Evolutionary conservation across 2,888 invertebrate species (phyloP), one percentile per base, ranked within the genome.

Genomic region (Watsonalla binaria): DNA sequence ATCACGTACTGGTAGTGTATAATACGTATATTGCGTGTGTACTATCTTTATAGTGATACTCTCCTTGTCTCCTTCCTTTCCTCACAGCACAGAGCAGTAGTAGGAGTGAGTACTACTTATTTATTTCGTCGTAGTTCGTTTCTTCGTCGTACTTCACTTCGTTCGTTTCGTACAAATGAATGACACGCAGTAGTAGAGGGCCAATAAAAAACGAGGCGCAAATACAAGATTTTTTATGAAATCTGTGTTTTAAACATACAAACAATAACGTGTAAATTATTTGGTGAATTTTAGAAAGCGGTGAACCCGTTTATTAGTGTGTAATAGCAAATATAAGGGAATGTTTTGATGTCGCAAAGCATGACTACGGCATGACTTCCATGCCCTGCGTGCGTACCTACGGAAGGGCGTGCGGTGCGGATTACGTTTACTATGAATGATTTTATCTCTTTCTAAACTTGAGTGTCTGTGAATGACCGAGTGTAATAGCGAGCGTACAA

Each of bases 341-440:
- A 84, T 90, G 90, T 90, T 90, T 89, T 89, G 90, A 81, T 87
- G 76, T 82, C 72, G 72, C 71, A 68, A 82, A 76, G 84, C 87
- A 85, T 84, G 87, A 80, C 72, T 77, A 85, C 87, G 86, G 90
- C 90, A 87, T 90, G 90, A 90, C 88, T 90, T 83, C 89, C 90
- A 90, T 90, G 90, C 90, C 87, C 89, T 89, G 89, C 85, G 86
- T 86, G 80, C 80, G 75, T 85, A 86, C 84, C 86, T 82, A 87
- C 88, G 90, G 88, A 87, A 87, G 89, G 87, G 88, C 89, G 82
- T 79, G 80, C 75, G 74, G 79, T 72, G 73, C 67, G 72, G 76
- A 88, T 87, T 90, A 90, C 90, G 90, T 89, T 89, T 89, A 89
- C 88, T 90, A 90, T 90, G 90, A 90, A 90, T 90, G 90, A 90